These are phyloP conservation scores for Phymastichus coffea DNA, from an alignment of 1,140 invertebrate genomes.

Conservation along the genomic window DNA sequence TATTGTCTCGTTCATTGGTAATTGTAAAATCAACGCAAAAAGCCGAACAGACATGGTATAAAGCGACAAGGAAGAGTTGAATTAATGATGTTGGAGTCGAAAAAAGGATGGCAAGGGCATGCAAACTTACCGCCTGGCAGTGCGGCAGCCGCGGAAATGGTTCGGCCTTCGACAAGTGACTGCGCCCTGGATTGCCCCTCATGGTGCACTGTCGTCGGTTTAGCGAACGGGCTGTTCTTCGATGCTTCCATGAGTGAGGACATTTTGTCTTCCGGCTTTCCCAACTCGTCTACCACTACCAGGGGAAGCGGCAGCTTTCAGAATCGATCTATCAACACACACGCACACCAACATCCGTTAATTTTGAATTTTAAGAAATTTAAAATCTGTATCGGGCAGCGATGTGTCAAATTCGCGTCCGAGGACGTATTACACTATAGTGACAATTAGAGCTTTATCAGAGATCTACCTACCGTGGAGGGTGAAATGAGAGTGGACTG, in stretches of 20 bases:
- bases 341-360: neutral
- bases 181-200: constrained; percentile 52
- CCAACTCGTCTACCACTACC: neutral
- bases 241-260: constrained; percentile 70
- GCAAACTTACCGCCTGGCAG: constrained; percentile 54
- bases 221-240: constrained; percentile 72
- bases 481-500: constrained; percentile 16
- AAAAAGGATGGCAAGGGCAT: neutral
- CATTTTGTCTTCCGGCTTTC: constrained; percentile 40
- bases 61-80: neutral
- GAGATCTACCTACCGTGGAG: constrained; percentile 16
- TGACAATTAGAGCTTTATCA: too few species aligned
- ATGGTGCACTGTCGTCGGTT: constrained; percentile 66
- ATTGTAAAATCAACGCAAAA: too few species aligned
- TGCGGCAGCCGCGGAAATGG: constrained; percentile 62
- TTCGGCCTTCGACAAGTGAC: constrained; percentile 58
- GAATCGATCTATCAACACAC: constrained; percentile 12
- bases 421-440: too few species aligned
- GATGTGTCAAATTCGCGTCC: too few species aligned
- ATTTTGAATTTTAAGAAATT: neutral
- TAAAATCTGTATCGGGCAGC: neutral
- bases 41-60: too few species aligned
- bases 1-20: too few species aligned
- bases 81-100: neutral
- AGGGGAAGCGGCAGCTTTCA: constrained; percentile 11